Conservation (phyloP, 2,797 vertebrate species). For the Babyrousa celebensis region DNA sequence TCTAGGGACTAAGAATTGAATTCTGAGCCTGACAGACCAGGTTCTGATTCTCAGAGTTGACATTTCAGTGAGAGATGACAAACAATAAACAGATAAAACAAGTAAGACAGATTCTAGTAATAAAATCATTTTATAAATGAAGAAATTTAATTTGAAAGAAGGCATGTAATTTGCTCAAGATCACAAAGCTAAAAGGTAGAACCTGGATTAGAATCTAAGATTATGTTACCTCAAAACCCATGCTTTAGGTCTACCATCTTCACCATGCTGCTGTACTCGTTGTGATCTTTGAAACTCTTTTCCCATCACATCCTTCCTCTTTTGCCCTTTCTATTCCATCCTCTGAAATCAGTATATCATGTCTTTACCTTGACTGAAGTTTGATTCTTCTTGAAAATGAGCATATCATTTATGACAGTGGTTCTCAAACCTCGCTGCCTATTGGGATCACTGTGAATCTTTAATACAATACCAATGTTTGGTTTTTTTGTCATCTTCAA, state of each 20-base stretch:
- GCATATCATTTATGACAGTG: neutral
- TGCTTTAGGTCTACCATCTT: neutral
- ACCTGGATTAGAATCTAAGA: neutral
- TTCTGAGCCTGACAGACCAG: slow-evolving; percentile 21
- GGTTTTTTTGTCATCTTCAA: neutral
- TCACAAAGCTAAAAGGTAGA: slow-evolving; percentile 26
- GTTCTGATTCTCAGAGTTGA: neutral
- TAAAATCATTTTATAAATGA: slow-evolving; percentile 31
- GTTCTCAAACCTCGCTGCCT: slow-evolving; percentile 52
- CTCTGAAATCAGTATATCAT: slow-evolving; percentile 36
- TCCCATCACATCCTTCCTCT: neutral
- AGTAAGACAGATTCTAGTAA: slow-evolving; percentile 6
- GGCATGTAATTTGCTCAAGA: neutral
- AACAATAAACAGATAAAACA: slow-evolving; percentile 2
- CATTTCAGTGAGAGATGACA: slow-evolving; percentile 3
- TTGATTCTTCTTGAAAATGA: slow-evolving; percentile 57
- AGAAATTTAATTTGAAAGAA: slow-evolving; percentile 15
- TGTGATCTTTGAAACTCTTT: slow-evolving; percentile 9
- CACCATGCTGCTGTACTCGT: neutral
- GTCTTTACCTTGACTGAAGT: slow-evolving; percentile 1
- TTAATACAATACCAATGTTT: neutral
- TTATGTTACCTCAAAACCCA: neutral
- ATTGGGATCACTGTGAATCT: slow-evolving; percentile 13
- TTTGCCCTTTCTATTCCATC: neutral
- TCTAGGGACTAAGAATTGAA: slow-evolving; percentile 14